Conservation (phyloP, 2,113 vertebrate genomes). For the Menidia beryllina region DNA sequence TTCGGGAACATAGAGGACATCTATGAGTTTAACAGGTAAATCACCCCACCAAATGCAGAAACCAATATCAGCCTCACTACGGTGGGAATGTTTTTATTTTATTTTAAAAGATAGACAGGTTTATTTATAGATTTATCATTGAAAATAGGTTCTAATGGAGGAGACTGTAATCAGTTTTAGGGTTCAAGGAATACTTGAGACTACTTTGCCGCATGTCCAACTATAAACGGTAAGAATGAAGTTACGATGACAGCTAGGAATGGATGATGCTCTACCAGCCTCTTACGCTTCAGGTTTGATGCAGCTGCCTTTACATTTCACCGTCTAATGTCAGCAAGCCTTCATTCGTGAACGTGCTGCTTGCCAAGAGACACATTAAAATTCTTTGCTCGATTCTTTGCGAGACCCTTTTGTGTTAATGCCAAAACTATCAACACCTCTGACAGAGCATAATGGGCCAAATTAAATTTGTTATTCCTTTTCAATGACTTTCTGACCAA, state of each 20-base stretch:
- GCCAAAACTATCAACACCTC: conserved; percentile 13
- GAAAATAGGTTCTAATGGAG: neutral
- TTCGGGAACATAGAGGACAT: conserved; percentile 98
- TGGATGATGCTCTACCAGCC: neutral
- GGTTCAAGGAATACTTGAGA: neutral
- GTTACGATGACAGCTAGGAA: conserved; percentile 7
- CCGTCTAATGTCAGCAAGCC: conserved; percentile 46
- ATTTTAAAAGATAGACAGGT: too few species aligned
- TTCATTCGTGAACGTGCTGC: conserved; percentile 33
- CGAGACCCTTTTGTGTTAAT: conserved; percentile 39
- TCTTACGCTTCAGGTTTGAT: conserved; percentile 11
- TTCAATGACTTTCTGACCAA: conserved; percentile 26
- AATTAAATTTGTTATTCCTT: conserved; percentile 13
- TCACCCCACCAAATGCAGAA: neutral
- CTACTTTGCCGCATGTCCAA: neutral
- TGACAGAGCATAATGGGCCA: neutral
- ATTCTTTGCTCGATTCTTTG: conserved; percentile 48
- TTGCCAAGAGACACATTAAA: conserved; percentile 72
- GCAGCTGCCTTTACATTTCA: conserved; percentile 44
- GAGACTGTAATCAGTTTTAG: neutral
- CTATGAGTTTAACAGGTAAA: conserved; percentile 95
- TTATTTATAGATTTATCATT: too few species aligned
- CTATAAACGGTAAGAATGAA: neutral
- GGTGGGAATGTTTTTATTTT: neutral
- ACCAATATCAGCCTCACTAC: neutral